Conservation (phyloP, 2,113 vertebrate species). For the Erinaceus europaeus region DNA sequence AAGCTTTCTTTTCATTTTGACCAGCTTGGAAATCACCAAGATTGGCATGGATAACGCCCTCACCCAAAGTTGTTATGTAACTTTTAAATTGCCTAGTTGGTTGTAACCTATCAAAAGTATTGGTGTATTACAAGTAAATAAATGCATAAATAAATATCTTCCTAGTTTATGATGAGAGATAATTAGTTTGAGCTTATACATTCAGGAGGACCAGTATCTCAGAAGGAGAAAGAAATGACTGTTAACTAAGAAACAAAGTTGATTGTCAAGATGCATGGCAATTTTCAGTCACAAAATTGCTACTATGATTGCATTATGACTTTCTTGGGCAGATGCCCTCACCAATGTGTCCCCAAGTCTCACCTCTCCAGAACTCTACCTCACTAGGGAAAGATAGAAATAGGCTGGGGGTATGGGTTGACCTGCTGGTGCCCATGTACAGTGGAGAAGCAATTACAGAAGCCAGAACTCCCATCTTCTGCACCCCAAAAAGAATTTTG, state of each 20-base stretch:
- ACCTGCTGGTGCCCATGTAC: too few species aligned
- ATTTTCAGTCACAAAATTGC: too few species aligned
- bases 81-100: background rate
- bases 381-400: too few species aligned
- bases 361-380: too few species aligned
- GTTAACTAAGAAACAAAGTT: background rate
- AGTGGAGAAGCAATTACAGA: too few species aligned
- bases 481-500: too few species aligned
- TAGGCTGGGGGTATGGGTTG: too few species aligned
- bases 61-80: background rate
- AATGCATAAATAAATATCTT: too few species aligned
- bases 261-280: background rate
- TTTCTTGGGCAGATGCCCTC: too few species aligned
- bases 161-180: background rate
- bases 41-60: background rate
- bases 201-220: background rate
- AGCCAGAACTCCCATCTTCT: too few species aligned
- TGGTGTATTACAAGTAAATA: background rate
- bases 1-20: conserved; percentile 15
- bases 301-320: too few species aligned
- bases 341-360: too few species aligned
- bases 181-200: background rate
- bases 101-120: background rate
- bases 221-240: background rate
- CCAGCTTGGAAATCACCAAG: background rate